These are phyloP conservation scores for Agrypnus murinus DNA, from an alignment of 2,888 invertebrate genomes.

Conservation along the genomic window DNA sequence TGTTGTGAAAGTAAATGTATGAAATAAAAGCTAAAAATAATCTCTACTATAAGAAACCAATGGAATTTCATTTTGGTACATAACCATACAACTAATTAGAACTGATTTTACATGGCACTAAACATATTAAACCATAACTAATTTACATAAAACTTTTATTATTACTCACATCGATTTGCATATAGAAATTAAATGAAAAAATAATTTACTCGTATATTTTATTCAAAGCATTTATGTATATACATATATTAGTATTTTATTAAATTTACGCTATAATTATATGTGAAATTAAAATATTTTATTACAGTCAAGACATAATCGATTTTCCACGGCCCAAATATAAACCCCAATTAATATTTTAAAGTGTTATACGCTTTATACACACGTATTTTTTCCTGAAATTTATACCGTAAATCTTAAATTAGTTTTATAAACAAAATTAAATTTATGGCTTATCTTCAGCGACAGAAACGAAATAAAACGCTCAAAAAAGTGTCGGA, in stretches of 20 bases:
- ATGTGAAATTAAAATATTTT: constrained; percentile 20
- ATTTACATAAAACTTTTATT: background rate
- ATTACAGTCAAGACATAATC: background rate
- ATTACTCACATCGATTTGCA: background rate
- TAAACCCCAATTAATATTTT: constrained; percentile 1
- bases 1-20: too few relatives aligned
- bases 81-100: too few relatives aligned
- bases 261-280: constrained; percentile 4
- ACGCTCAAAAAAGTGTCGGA: too few relatives aligned
- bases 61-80: too few relatives aligned
- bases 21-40: too few relatives aligned
- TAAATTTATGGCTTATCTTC: too few relatives aligned
- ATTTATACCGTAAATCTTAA: too few relatives aligned
- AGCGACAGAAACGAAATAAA: too few relatives aligned
- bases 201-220: constrained; percentile 9
- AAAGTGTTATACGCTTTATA: background rate
- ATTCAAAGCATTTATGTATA: background rate
- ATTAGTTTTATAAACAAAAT: too few relatives aligned
- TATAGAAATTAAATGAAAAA: constrained; percentile 2
- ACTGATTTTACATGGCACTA: background rate
- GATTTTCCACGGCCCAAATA: constrained; percentile 4
- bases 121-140: background rate
- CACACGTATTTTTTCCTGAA: background rate
- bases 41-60: too few relatives aligned
- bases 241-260: too few relatives aligned